Evolutionary conservation across 2,113 vertebrate species (phyloP), one percentile per base, ranked within the genome.

Genomic region (Quiscalus mexicanus): DNA sequence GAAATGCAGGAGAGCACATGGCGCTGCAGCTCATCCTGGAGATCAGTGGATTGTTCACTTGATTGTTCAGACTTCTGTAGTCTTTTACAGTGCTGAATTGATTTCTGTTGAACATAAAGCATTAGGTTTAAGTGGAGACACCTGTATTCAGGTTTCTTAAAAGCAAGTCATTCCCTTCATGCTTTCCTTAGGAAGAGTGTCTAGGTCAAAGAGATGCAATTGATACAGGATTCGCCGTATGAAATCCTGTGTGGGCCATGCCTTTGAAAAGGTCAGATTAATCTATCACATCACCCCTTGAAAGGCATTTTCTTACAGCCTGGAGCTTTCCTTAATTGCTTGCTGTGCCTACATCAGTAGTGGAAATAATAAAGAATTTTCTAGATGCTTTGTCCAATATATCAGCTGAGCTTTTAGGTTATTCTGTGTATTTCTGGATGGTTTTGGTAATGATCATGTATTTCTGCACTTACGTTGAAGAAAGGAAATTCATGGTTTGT

Each of bases 161-260:
- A 90, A 88, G 21, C 13, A 59, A 76, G 28, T 53, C 0, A 0
- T 74, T 64, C 31, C 23, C 12, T 91, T 95, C 37, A 8, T 81
- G 24, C 73, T 80, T 86, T 89, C 50, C 68, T 65, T 18, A 71
- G 23, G 41, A 76, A 45, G 64, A 45, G 47, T 79, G 59, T 87
- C 20, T 19, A 17, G 24, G 37, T 84, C 37, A 89, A 59, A 42
- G 45, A 84, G 68, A 58, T 0, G 0, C 0, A 0, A 37, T 41
- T 89, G 80, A 65, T 47, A 41, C 17, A 65, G 55, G 31, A 69
- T 84, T 84, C 82, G 20, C 28, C 3, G 1, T 35, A 13, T 58
- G 55, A 90, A 88, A 89, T 77, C 59, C 42, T 91, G 20, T 64
- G 42, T 50, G 45, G 50, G 18, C 49, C 22, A 17, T 77, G 59